Evolutionary conservation across 2,888 invertebrate genomes (phyloP).

Genomic region (Alviniconcha strummeri): DNA sequence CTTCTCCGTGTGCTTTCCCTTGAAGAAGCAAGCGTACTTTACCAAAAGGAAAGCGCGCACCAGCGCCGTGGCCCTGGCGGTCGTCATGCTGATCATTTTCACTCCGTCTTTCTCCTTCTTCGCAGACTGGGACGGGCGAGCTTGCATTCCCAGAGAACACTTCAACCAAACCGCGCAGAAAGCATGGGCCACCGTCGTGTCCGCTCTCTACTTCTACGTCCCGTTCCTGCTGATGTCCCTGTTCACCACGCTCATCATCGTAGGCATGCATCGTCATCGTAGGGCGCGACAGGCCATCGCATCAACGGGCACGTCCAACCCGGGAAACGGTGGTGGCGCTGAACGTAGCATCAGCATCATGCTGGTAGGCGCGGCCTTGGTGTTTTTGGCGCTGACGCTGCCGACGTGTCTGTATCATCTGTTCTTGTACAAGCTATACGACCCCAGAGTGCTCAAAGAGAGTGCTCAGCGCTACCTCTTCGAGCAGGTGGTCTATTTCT

Average conservation of each 20-base stretch:
- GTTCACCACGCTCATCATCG: slow-evolving; percentile 37
- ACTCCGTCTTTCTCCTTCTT: background rate
- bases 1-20: slow-evolving; percentile 57
- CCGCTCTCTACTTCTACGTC: slow-evolving; percentile 7
- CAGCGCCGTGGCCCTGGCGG: background rate
- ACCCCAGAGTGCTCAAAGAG: background rate
- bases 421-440: background rate
- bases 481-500: slow-evolving; percentile 30
- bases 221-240: slow-evolving; percentile 2
- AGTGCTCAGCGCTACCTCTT: slow-evolving; percentile 28
- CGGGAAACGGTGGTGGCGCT: background rate
- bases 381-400: slow-evolving; percentile 38
- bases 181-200: background rate
- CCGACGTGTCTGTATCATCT: slow-evolving; percentile 38
- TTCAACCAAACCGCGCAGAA: no score
- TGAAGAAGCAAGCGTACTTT: slow-evolving; percentile 27
- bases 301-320: slow-evolving; percentile 5
- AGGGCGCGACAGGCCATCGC: slow-evolving; percentile 21
- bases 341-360: slow-evolving; percentile 39
- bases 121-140: background rate
- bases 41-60: slow-evolving; percentile 31
- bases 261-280: slow-evolving; percentile 29
- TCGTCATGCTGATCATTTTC: slow-evolving; percentile 9
- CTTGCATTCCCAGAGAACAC: background rate
- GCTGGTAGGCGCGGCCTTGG: slow-evolving; percentile 36